Percentiles rank a stretch among this genome's conserved stretches.
These are phyloP conservation scores for Cheiracanthium punctorium DNA, from an alignment of 2,888 invertebrate species.

Conservation along the genomic window DNA sequence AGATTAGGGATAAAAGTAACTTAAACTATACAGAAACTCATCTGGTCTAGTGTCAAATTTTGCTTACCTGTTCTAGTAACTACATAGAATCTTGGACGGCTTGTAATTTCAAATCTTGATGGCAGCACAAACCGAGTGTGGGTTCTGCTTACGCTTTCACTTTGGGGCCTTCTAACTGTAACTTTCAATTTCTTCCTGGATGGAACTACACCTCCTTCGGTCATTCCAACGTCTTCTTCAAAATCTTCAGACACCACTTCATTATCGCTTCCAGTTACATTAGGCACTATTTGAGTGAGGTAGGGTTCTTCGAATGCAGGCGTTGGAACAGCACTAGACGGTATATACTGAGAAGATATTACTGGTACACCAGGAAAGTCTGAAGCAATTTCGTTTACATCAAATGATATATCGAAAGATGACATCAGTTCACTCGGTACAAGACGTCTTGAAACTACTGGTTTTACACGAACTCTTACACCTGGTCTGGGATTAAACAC, in stretches of 20 bases:
- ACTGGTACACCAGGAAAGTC: slow-evolving; percentile 3
- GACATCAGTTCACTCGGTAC: slow-evolving; percentile 49
- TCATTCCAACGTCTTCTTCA: slow-evolving; percentile 22
- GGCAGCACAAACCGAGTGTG: slow-evolving; percentile 69
- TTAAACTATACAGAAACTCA: no score
- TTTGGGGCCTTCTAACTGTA: slow-evolving; percentile 64
- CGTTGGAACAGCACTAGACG: slow-evolving; percentile 36
- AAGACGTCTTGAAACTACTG: slow-evolving; percentile 50
- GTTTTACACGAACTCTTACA: slow-evolving; percentile 68
- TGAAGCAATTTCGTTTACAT: slow-evolving; percentile 36
- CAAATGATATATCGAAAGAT: slow-evolving; percentile 60
- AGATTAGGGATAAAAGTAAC: no score
- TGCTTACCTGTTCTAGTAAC: slow-evolving; percentile 69
- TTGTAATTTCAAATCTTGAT: slow-evolving; percentile 68
- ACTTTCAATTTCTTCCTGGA: slow-evolving; percentile 61
- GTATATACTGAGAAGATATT: slow-evolving; percentile 28
- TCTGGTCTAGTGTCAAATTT: no score
- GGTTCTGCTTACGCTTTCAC: slow-evolving; percentile 64
- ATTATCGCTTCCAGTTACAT: slow-evolving; percentile 11
- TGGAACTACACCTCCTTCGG: slow-evolving; percentile 32
- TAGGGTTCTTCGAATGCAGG: slow-evolving; percentile 45
- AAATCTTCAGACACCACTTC: slow-evolving; percentile 39
- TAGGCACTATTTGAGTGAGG: slow-evolving; percentile 18
- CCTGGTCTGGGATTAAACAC: slow-evolving; percentile 69
- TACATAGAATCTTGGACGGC: slow-evolving; percentile 69